Conservation (phyloP, 2,113 vertebrate species). For the Cyanocitta stelleri region DNA sequence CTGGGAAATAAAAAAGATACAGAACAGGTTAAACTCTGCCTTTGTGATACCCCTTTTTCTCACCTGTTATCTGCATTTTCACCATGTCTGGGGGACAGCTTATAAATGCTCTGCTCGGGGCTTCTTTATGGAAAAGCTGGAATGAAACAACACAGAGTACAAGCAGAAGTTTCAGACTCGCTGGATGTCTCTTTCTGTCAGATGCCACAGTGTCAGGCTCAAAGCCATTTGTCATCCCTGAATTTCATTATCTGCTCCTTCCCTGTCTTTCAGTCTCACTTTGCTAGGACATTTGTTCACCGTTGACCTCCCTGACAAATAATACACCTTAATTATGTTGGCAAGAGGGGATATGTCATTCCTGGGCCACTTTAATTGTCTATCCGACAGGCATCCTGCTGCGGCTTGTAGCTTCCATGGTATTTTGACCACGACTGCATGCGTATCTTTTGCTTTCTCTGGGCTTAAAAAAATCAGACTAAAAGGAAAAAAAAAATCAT, state of each 20-base stretch:
- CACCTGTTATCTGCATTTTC: neutral
- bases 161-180: slow-evolving; percentile 75
- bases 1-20: neutral
- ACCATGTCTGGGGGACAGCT: neutral
- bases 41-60: neutral
- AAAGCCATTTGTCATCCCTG: slow-evolving; percentile 97
- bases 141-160: slow-evolving; percentile 14
- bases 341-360: slow-evolving; percentile 90
- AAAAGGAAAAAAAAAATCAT: neutral
- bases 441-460: slow-evolving; percentile 28
- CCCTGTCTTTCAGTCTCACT: slow-evolving; percentile 86
- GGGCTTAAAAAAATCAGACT: neutral
- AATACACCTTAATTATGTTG: slow-evolving; percentile 99
- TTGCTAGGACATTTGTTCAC: slow-evolving; percentile 95
- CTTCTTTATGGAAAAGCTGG: slow-evolving; percentile 30
- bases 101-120: neutral
- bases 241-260: slow-evolving; percentile 96
- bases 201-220: slow-evolving; percentile 89
- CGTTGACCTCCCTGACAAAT: slow-evolving; percentile 96
- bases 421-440: slow-evolving; percentile 59
- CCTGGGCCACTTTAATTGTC: slow-evolving; percentile 84
- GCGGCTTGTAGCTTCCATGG: slow-evolving; percentile 62
- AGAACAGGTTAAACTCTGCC: neutral
- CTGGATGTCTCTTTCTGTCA: slow-evolving; percentile 92
- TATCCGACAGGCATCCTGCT: slow-evolving; percentile 78